Evolutionary conservation across 2,113 vertebrate species (phyloP).

Genomic region (Ptilorrhoa leucosticta): DNA sequence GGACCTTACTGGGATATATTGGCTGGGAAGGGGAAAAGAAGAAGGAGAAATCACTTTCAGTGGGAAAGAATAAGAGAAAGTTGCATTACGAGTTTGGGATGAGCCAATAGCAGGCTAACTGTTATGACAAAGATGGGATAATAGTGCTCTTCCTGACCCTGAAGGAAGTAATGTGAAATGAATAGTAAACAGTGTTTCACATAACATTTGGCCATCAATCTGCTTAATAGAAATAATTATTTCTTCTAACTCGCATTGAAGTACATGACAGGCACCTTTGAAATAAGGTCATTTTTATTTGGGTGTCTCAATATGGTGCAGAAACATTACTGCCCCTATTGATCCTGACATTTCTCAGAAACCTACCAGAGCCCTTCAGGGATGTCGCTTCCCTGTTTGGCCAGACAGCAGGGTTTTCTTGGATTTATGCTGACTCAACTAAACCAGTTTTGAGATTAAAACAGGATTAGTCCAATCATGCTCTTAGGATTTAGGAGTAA

Average conservation of each 20-base stretch:
- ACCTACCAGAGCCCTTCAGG: neutral
- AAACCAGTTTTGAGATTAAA: constrained; percentile 29
- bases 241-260: neutral
- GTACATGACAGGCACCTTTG: neutral
- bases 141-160: neutral
- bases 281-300: neutral
- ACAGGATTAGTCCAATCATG: neutral
- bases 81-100: neutral
- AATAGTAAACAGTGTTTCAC: neutral
- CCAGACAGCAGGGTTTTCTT: neutral
- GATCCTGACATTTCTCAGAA: neutral
- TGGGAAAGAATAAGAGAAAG: neutral
- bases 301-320: neutral
- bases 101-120: neutral
- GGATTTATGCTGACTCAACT: neutral
- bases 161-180: neutral
- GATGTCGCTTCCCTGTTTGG: neutral
- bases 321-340: neutral
- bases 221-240: neutral
- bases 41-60: neutral
- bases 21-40: neutral
- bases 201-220: neutral
- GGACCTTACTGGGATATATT: neutral
- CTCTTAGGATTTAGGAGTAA: constrained; percentile 1
- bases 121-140: neutral